Percentiles rank a stretch among this genome's conserved stretches.
These are phyloP conservation scores for Brenthis ino DNA, from an alignment of 2,888 invertebrate species.

Conservation along the genomic window DNA sequence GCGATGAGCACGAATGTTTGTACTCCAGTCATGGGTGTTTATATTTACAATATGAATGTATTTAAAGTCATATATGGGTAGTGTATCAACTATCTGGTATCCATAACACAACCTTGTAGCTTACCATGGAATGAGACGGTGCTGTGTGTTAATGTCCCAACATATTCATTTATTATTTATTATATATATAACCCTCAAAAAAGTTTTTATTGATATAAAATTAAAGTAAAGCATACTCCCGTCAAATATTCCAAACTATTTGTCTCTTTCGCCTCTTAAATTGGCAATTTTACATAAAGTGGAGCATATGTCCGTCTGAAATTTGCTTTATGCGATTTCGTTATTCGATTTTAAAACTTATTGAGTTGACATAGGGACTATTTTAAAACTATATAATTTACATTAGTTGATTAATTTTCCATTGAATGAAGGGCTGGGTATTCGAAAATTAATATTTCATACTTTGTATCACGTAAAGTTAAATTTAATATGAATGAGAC, in stretches of 20 bases:
- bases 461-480: constrained; percentile 11
- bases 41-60: too few relatives aligned
- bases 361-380: neutral
- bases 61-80: too few relatives aligned
- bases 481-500: too few relatives aligned
- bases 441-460: constrained; percentile 38
- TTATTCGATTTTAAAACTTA: constrained; percentile 18
- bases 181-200: too few relatives aligned
- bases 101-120: too few relatives aligned
- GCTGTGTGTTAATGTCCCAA: too few relatives aligned
- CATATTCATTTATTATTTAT: too few relatives aligned
- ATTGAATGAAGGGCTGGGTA: constrained; percentile 40
- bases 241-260: constrained; percentile 6
- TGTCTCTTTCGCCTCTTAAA: constrained; percentile 11
- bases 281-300: constrained; percentile 34
- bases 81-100: too few relatives aligned
- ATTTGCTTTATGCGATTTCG: constrained; percentile 20
- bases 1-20: too few relatives aligned
- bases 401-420: constrained; percentile 46
- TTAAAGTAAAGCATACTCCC: neutral
- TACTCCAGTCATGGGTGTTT: too few relatives aligned
- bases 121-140: too few relatives aligned
- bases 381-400: constrained; percentile 5
- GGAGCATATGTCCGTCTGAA: constrained; percentile 22
- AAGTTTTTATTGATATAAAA: neutral